phyloP scores from a whole-genome alignment of 2,113 vertebrate genomes.

The Hippocampus barbouri region DNA sequence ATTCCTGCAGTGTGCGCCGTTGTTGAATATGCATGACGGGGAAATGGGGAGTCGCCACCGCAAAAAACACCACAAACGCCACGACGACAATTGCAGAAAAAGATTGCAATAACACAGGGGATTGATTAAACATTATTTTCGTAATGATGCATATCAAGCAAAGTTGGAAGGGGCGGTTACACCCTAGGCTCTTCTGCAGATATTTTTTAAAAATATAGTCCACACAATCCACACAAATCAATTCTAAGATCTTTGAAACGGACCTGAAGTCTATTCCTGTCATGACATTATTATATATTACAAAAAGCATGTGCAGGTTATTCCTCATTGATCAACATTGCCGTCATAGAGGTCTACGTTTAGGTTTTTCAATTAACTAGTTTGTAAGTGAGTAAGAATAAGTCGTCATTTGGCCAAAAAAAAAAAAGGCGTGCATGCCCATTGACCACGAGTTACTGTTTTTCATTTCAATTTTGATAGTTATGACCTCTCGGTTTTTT shows the following conservation, averaged over 20 bases:
- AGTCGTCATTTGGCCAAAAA: too few relatives aligned
- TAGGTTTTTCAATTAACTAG: too few relatives aligned
- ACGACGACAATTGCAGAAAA: conserved; percentile 65
- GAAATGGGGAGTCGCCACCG: conserved; percentile 39
- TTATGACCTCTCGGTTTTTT: too few relatives aligned
- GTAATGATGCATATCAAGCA: conserved; percentile 74
- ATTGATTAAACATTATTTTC: conserved; percentile 75
- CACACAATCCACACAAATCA: background rate
- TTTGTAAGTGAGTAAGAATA: too few relatives aligned
- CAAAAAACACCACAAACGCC: conserved; percentile 25
- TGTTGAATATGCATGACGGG: conserved; percentile 74
- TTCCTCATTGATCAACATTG: background rate
- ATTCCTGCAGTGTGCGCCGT: conserved; percentile 70
- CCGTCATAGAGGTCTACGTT: background rate
- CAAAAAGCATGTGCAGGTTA: background rate
- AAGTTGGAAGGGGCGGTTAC: conserved; percentile 55
- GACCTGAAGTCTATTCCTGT: background rate
- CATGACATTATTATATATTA: background rate
- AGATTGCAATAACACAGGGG: conserved; percentile 66
- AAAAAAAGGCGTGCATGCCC: too few relatives aligned
- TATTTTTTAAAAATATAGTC: background rate
- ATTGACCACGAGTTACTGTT: too few relatives aligned
- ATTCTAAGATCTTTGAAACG: background rate
- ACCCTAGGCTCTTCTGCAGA: background rate
- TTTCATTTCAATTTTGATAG: too few relatives aligned